Evolutionary conservation across 2,113 vertebrate species (phyloP), one percentile per base, ranked within the genome.

Genomic region (Ageneiosus marmoratus): DNA sequence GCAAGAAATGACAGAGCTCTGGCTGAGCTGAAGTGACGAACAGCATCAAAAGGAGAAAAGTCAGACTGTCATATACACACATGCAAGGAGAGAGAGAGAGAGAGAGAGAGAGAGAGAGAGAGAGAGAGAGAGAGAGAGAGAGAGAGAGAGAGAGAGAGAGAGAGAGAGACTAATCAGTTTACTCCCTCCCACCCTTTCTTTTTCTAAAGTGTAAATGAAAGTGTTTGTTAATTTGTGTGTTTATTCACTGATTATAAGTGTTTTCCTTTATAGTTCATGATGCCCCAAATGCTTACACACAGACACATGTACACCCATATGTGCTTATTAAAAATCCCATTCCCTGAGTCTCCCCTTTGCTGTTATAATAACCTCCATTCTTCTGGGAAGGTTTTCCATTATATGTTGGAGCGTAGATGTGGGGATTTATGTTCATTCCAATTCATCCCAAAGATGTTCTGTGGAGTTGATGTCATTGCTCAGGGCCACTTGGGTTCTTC

Each of bases 1-100:
- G 62, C 67, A 65, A 74, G 80, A 86, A 86, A 86, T 79, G 76
- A 50, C 56, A 56, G 74, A 60, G 29, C n/a, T 32, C 24, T 55
- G 55, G 77, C 58, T 27, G 80, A 63, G 74, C 83, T 74, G 37
- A 74, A 81, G 55, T 65, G 84, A 75, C 11, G 15, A 62, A 3
- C 46, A 10, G n/a, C n/a, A 34, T 20, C 32, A 65, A 65, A n/a
- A 65, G 2, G 34, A 29, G 2, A 65, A 34, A 65, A 34, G 13
- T 16, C 29, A 65, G 62, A 65, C 29, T 5, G 2, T 34, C 4
- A 29, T 5, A 62, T 5, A 58, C 55, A 58, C 22, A 56, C 55
- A 10, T 8, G 24, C 55, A 53, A 15, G 15, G 16, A 55, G 4
- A 55, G 16, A 55, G 4, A 55, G 5, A 55, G 5, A 55, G 5